A percentile compares a stretch with the other conserved stretches of the same genome.
Conservation (phyloP, 2,888 invertebrate species). For the Caenorhabditis sp. region DNA sequence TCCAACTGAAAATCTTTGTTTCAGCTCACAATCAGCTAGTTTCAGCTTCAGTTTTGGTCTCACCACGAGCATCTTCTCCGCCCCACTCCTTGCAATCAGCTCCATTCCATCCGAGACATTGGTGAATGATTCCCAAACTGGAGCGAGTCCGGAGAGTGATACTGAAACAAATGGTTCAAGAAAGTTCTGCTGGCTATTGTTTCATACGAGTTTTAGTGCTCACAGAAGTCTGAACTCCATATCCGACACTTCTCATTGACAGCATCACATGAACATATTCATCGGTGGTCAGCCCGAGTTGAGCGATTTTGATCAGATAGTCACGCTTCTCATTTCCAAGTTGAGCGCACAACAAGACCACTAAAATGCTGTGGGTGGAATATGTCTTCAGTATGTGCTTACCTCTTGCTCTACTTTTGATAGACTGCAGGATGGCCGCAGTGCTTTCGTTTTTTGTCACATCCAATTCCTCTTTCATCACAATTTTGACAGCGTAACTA, state of each 20-base stretch:
- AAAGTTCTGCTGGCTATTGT: no score
- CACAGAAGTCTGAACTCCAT: conserved; percentile 32
- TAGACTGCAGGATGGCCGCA: not conserved
- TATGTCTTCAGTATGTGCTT: no score
- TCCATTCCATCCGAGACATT: conserved; percentile 32
- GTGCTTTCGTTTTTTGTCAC: not conserved
- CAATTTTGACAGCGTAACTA: conserved; percentile 17
- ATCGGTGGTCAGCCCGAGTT: conserved; percentile 22
- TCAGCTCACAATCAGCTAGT: no score
- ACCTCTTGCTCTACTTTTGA: conserved; percentile 40
- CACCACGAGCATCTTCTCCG: conserved; percentile 39
- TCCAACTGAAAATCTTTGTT: conserved; percentile 60
- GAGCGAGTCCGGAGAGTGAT: conserved; percentile 28
- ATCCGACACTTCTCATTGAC: conserved; percentile 50
- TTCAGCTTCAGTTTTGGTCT: no score
- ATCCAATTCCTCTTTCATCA: conserved; percentile 34
- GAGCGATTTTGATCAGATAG: conserved; percentile 40
- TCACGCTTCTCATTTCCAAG: conserved; percentile 34
- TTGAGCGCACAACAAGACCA: conserved; percentile 32
- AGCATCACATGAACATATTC: conserved; percentile 49
- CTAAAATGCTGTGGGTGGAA: no score
- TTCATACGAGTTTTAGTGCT: conserved; percentile 27
- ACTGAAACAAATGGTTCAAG: no score
- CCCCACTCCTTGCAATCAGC: conserved; percentile 18
- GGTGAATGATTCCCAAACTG: conserved; percentile 44